Percentiles rank a stretch among this genome's conserved stretches.
phyloP scores from a whole-genome alignment of 2,113 vertebrate genomes.

The Caranx ignobilis region DNA sequence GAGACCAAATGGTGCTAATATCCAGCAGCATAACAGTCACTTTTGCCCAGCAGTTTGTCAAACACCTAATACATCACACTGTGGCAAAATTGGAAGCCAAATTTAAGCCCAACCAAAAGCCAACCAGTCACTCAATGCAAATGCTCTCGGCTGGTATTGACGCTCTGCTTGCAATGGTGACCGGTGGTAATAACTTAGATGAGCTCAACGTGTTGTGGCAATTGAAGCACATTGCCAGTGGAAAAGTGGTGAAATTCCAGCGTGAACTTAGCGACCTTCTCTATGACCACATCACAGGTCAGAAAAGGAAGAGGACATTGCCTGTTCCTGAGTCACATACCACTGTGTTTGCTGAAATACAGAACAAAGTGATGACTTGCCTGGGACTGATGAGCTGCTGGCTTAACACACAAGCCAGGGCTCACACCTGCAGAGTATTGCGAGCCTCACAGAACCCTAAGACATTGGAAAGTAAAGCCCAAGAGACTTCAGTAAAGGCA shows the following conservation, averaged over 20 bases:
- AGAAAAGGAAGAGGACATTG: too few relatives aligned
- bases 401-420: neutral
- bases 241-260: neutral
- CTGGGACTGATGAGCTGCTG: neutral
- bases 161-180: neutral
- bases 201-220: neutral
- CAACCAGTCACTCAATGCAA: neutral
- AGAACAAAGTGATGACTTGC: neutral
- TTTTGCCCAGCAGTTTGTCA: neutral
- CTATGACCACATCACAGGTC: neutral
- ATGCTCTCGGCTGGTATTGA: neutral
- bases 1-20: too few relatives aligned
- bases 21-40: too few relatives aligned
- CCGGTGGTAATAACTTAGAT: fast-evolving
- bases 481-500: too few relatives aligned
- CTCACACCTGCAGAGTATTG: neutral
- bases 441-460: too few relatives aligned
- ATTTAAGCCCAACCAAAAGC: neutral
- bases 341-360: fast-evolving
- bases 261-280: neutral
- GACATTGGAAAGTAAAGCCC: too few relatives aligned
- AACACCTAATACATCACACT: neutral
- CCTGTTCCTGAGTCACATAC: fast-evolving
- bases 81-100: neutral
- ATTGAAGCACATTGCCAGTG: neutral